phyloP scores from a whole-genome alignment of 1,140 invertebrate species.

The Pachypsylla venusta region DNA sequence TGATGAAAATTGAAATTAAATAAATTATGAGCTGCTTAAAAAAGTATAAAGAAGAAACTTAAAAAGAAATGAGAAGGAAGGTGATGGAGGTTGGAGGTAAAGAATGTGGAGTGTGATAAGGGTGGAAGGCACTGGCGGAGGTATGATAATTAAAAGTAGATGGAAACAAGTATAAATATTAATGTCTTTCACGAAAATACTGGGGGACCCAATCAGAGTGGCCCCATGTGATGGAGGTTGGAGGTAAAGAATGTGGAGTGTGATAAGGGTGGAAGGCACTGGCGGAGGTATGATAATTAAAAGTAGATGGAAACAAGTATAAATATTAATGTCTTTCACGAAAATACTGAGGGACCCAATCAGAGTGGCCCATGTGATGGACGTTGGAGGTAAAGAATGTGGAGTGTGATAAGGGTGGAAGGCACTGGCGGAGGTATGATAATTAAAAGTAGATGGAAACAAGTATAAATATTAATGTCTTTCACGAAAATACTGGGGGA shows the following conservation, averaged over 20 bases:
- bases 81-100: neutral
- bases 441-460: neutral
- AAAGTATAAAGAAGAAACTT: neutral
- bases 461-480: neutral
- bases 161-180: neutral
- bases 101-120: neutral
- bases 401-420: no score
- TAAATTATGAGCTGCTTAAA: slow-evolving; percentile 6
- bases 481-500: no score
- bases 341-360: no score
- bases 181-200: neutral
- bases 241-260: neutral
- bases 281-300: slow-evolving; percentile 6
- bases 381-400: no score
- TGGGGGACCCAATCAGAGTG: no score
- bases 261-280: no score
- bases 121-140: no score
- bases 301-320: neutral
- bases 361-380: no score
- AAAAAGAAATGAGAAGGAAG: neutral
- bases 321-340: neutral
- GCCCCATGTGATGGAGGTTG: no score
- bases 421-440: slow-evolving; percentile 3
- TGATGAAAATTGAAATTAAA: neutral
- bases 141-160: slow-evolving; percentile 1